phyloP scores from a whole-genome alignment of 2,888 invertebrate genomes.

The Dryococelus australis region DNA sequence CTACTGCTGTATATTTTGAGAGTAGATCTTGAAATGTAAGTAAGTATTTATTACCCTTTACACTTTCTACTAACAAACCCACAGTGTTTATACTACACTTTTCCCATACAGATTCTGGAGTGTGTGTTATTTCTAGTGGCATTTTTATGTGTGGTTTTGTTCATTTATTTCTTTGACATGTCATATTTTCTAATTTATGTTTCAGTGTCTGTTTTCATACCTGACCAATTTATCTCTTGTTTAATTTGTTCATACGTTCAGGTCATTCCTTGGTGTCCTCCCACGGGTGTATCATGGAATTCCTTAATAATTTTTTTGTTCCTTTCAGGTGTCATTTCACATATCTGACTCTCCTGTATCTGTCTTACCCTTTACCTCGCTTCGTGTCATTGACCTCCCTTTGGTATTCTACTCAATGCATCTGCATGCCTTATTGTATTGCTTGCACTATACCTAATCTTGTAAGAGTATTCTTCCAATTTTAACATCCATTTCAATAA shows the following conservation, averaged over 20 bases:
- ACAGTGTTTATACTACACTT: not conserved
- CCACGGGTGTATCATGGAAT: not conserved
- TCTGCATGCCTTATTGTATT: slow-evolving; percentile 52
- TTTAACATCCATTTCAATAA: not conserved
- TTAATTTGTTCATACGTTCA: not conserved
- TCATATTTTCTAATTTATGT: not conserved
- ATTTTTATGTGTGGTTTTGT: not conserved
- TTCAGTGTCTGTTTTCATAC: not conserved
- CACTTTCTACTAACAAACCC: not conserved
- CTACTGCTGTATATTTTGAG: not conserved
- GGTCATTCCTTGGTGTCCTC: not conserved
- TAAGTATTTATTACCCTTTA: not conserved
- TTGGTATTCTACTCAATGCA: slow-evolving; percentile 33
- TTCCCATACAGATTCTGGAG: not conserved
- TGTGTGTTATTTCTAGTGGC: not conserved
- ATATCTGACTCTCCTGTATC: not conserved
- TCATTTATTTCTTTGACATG: not conserved
- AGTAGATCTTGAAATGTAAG: slow-evolving; percentile 20
- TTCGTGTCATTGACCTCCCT: not conserved
- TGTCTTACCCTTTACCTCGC: not conserved
- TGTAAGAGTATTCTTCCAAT: slow-evolving; percentile 52
- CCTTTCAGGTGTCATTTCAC: not conserved
- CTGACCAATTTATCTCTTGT: not conserved
- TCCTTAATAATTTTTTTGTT: not conserved
- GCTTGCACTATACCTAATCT: slow-evolving; percentile 53